phyloP scores from a whole-genome alignment of 1,140 invertebrate species.

The Drosophila bipectinata region DNA sequence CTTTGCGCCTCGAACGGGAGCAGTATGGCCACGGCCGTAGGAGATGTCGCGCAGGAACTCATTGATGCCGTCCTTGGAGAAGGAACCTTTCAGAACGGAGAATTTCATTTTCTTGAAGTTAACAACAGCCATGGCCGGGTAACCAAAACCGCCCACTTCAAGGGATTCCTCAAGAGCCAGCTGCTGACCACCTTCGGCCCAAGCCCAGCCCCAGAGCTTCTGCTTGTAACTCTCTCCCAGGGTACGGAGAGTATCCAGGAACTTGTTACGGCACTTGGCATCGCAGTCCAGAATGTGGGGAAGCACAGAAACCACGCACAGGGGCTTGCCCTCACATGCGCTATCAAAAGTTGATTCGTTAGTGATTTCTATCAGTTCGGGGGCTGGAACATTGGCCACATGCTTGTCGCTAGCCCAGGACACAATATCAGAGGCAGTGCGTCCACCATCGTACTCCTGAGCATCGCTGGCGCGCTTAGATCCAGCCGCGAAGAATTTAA shows the following conservation, averaged over 20 bases:
- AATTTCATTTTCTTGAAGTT: conserved; percentile 99
- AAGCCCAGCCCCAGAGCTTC: conserved; percentile 99
- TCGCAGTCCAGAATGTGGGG: conserved; percentile 99
- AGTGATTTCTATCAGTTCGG: conserved; percentile 92
- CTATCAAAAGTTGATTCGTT: conserved; percentile 88
- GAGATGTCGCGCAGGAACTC: conserved; percentile 98
- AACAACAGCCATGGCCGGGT: conserved; percentile 97
- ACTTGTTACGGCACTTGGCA: conserved; percentile 95
- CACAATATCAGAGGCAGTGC: conserved; percentile 96
- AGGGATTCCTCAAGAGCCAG: conserved; percentile 93
- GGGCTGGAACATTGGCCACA: conserved; percentile 93
- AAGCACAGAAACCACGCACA: conserved; percentile 97
- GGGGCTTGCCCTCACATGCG: conserved; percentile 92
- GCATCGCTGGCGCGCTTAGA: conserved; percentile 89
- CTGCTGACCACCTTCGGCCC: conserved; percentile 96
- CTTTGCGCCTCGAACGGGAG: conserved; percentile 93
- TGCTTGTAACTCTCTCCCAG: conserved; percentile 97
- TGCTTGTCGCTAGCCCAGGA: conserved; percentile 94
- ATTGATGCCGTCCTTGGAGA: conserved; percentile 96
- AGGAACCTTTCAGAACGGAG: conserved; percentile 96
- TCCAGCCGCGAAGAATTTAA: conserved; percentile 96
- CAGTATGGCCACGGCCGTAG: conserved; percentile 96
- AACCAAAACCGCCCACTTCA: conserved; percentile 96
- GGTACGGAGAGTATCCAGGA: conserved; percentile 90
- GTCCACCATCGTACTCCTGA: conserved; percentile 94